phyloP scores from a whole-genome alignment of 2,888 invertebrate genomes.

The Lymantria monacha region DNA sequence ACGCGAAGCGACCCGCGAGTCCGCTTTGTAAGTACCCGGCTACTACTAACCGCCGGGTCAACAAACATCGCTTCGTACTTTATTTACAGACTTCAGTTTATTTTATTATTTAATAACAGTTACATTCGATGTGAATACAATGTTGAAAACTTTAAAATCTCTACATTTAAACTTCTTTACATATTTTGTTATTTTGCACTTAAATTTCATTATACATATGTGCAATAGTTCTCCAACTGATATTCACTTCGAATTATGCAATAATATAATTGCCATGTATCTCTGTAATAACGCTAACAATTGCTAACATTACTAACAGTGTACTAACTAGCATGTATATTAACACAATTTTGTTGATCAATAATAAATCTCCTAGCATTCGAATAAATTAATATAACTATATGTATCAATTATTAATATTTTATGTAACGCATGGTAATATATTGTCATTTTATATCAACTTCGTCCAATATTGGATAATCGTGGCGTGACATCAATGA shows the following conservation, averaged over 20 bases:
- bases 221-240: background rate
- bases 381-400: slow-evolving; percentile 21
- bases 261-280: background rate
- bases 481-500: background rate
- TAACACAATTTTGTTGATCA: background rate
- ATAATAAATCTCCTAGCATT: slow-evolving; percentile 13
- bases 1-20: slow-evolving; percentile 53
- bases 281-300: background rate
- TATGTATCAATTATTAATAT: slow-evolving; percentile 7
- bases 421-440: slow-evolving; percentile 9
- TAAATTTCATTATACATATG: too few species aligned
- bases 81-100: background rate
- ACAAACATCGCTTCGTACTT: slow-evolving; percentile 1
- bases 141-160: background rate
- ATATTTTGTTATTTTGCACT: too few species aligned
- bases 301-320: background rate
- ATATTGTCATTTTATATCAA: background rate
- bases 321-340: background rate
- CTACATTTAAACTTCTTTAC: background rate
- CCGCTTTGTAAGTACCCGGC: slow-evolving; percentile 62
- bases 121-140: background rate
- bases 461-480: too few species aligned
- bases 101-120: background rate
- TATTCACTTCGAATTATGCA: background rate
- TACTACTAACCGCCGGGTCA: slow-evolving; percentile 1